Evolutionary conservation across 2,888 invertebrate species (phyloP).

Genomic region (Micropterix aruncella): DNA sequence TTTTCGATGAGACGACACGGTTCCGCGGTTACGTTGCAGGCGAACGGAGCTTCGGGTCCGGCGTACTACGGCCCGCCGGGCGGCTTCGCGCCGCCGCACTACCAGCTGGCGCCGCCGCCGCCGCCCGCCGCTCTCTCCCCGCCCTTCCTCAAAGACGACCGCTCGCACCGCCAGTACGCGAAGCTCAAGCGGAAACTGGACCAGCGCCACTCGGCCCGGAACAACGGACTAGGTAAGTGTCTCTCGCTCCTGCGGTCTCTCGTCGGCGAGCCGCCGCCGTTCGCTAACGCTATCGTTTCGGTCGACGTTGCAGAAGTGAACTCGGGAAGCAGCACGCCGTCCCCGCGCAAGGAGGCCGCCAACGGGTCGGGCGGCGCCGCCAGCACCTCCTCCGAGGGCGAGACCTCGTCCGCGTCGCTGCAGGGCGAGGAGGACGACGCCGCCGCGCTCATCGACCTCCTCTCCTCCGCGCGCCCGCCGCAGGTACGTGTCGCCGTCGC

Average conservation of each 20-base stretch:
- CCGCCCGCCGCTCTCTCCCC: slow-evolving; percentile 30
- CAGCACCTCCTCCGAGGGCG: slow-evolving; percentile 70
- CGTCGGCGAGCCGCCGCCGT: slow-evolving; percentile 20
- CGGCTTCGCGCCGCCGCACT: slow-evolving; percentile 32
- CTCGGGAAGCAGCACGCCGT: slow-evolving; percentile 43
- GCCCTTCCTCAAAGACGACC: slow-evolving; percentile 58
- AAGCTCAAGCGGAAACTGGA: slow-evolving; percentile 67
- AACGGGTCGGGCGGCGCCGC: slow-evolving; percentile 40
- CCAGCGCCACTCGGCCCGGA: slow-evolving; percentile 40
- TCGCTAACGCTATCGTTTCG: slow-evolving; percentile 11
- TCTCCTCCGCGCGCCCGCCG: slow-evolving; percentile 62
- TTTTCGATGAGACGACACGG: too few species aligned
- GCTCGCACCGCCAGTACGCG: slow-evolving; percentile 61
- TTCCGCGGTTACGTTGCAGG: too few species aligned
- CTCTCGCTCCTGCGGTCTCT: slow-evolving; percentile 6
- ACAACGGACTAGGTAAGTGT: slow-evolving; percentile 41
- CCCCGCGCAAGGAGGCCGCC: slow-evolving; percentile 52
- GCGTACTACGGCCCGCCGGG: slow-evolving; percentile 50
- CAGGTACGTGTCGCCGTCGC: too few species aligned
- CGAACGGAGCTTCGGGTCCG: slow-evolving; percentile 53
- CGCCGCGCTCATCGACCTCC: slow-evolving; percentile 52
- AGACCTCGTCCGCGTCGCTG: slow-evolving; percentile 60
- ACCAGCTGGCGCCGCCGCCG: slow-evolving; percentile 36
- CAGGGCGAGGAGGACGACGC: slow-evolving; percentile 61
- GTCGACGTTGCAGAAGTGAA: slow-evolving; percentile 21